Evolutionary conservation across 2,888 invertebrate species (phyloP).

Genomic region (Reticulitermes lucifugus): DNA sequence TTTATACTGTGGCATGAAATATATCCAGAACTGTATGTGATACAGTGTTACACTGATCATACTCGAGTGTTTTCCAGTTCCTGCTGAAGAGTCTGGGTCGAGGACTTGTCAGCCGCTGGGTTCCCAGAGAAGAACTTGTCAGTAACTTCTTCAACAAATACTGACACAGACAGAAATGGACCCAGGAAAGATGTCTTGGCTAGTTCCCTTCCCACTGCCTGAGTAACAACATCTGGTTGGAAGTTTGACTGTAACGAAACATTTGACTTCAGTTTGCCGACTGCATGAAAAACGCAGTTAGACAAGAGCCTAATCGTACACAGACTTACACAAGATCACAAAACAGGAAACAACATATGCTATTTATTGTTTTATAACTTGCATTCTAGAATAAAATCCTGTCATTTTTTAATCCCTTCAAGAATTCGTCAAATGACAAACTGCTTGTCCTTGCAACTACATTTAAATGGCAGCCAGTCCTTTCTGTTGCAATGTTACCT

Average conservation of each 20-base stretch:
- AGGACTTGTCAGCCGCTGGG: conserved; percentile 71
- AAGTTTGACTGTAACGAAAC: conserved; percentile 70
- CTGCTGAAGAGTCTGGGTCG: conserved; percentile 79
- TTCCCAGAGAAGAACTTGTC: conserved; percentile 76
- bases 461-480: too few species aligned
- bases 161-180: conserved; percentile 90
- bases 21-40: not conserved
- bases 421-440: too few species aligned
- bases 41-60: conserved; percentile 51
- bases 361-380: too few species aligned
- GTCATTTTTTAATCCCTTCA: too few species aligned
- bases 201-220: conserved; percentile 85
- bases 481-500: too few species aligned
- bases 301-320: too few species aligned
- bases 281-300: too few species aligned
- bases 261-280: too few species aligned
- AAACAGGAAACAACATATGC: too few species aligned
- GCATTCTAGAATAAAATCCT: too few species aligned
- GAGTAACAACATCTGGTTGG: conserved; percentile 77
- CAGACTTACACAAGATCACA: too few species aligned
- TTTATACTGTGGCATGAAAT: not conserved
- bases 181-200: conserved; percentile 88
- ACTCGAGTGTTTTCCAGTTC: conserved; percentile 83
- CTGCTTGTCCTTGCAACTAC: too few species aligned
- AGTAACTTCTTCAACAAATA: conserved; percentile 94